A percentile compares a stretch with the other conserved stretches of the same genome.
Evolutionary conservation across 2,113 vertebrate genomes (phyloP).

Genomic region (Nothobranchius kuhntae): DNA sequence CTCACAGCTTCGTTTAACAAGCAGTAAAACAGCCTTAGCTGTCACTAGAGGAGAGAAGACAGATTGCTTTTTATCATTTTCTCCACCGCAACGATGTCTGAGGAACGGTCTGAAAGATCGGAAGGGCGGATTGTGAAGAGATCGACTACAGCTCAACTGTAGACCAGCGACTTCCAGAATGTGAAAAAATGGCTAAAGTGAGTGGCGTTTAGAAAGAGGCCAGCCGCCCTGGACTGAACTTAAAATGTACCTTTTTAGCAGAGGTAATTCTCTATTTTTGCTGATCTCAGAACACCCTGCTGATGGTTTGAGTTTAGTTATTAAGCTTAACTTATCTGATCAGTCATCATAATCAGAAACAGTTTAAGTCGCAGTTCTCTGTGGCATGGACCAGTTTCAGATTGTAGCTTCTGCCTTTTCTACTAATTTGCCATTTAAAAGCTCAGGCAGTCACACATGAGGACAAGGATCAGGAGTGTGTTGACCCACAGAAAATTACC

Average conservation of each 20-base stretch:
- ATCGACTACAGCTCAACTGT: constrained; percentile 95
- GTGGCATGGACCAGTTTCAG: no score
- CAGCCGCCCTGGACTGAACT: constrained; percentile 57
- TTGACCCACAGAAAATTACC: no score
- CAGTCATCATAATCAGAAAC: no score
- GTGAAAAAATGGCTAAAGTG: constrained; percentile 94
- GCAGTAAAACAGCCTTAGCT: constrained; percentile 33
- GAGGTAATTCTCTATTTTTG: background rate
- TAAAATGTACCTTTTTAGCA: background rate
- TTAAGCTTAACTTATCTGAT: no score
- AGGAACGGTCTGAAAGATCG: constrained; percentile 89
- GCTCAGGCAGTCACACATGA: no score
- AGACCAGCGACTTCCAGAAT: constrained; percentile 92
- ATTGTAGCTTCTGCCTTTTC: no score
- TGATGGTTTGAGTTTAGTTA: background rate
- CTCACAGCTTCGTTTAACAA: constrained; percentile 32
- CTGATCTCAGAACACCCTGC: constrained; percentile 24
- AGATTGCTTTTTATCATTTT: background rate
- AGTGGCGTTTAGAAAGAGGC: constrained; percentile 58
- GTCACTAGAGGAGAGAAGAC: background rate
- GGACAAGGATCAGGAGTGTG: no score
- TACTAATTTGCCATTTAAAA: no score
- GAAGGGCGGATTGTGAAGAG: constrained; percentile 95
- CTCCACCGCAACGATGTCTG: constrained; percentile 79
- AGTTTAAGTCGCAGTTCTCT: no score